Evolutionary conservation across 2,888 invertebrate species (phyloP).

Genomic region (Dorcus parallelipipedus): DNA sequence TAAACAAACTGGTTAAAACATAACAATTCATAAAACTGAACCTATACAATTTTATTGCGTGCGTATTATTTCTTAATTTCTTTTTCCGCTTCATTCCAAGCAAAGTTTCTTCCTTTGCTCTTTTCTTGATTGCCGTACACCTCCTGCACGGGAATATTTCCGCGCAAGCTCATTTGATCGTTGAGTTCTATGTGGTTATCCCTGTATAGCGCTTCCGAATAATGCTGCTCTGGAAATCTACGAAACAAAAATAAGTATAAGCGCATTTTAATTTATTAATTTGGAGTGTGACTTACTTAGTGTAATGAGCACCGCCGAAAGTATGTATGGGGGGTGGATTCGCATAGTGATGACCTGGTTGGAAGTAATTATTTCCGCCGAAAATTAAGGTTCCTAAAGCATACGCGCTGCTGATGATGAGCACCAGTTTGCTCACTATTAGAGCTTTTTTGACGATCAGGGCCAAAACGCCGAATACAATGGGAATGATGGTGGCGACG

Average conservation of each 20-base stretch:
- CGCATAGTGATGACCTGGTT: conserved; percentile 24
- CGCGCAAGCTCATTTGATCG: conserved; percentile 27
- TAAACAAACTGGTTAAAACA: too few relatives aligned
- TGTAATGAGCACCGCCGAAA: conserved; percentile 18
- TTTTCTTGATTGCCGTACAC: conserved; percentile 23
- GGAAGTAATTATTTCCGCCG: conserved; percentile 24
- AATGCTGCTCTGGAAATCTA: conserved; percentile 36
- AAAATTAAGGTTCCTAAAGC: conserved; percentile 53
- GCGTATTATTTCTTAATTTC: too few relatives aligned
- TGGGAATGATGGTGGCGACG: conserved; percentile 68
- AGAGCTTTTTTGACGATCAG: conserved; percentile 76
- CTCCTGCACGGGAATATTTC: conserved; percentile 25
- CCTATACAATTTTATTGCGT: background rate
- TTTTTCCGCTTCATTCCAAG: conserved; percentile 44
- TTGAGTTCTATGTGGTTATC: conserved; percentile 11
- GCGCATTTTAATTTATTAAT: background rate
- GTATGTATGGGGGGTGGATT: conserved; percentile 6
- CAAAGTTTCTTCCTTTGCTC: conserved; percentile 43
- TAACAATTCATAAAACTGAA: too few relatives aligned
- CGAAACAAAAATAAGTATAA: too few relatives aligned
- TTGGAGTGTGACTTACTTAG: background rate
- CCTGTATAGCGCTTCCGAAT: conserved; percentile 44
- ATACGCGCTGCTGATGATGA: conserved; percentile 67
- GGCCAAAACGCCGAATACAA: conserved; percentile 68
- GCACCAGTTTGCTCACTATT: conserved; percentile 69